phyloP scores from a whole-genome alignment of 2,113 vertebrate genomes.

The Pituophis catenifer region DNA sequence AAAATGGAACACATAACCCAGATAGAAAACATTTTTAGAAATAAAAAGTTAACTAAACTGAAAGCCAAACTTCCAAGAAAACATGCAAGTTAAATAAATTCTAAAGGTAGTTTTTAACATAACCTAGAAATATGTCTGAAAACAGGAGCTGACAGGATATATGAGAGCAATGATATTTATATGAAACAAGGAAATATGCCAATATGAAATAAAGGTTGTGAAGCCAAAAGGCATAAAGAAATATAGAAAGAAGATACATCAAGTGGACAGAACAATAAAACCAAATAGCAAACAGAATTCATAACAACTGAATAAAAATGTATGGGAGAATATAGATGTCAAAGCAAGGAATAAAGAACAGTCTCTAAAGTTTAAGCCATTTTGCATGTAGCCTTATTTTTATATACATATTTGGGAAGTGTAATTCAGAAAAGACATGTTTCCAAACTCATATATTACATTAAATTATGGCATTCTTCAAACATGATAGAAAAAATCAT shows the following conservation, averaged over 20 bases:
- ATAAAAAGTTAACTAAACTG: not conserved
- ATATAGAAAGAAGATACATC: not conserved
- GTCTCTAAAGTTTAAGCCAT: not conserved
- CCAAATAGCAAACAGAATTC: not conserved
- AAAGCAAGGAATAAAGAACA: not conserved
- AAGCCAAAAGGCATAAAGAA: fast-evolving
- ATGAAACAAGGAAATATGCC: not conserved
- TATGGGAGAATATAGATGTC: fast-evolving
- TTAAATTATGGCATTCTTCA: not conserved
- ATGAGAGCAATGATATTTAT: not conserved
- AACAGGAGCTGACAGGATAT: not conserved
- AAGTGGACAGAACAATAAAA: not conserved
- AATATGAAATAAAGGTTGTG: not conserved
- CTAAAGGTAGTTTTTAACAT: not conserved
- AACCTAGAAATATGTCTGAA: not conserved
- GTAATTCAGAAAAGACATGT: not conserved
- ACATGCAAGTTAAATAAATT: slow-evolving; percentile 2
- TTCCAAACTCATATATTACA: not conserved
- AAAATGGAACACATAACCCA: not conserved
- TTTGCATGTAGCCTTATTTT: not conserved
- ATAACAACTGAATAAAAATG: not conserved
- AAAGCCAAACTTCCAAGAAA: not conserved
- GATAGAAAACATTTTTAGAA: not conserved
- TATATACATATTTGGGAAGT: not conserved
- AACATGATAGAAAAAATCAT: not conserved